Percentiles rank a stretch among this genome's conserved stretches.
phyloP scores from a whole-genome alignment of 2,888 invertebrate genomes.

The Bombyx huttoni region DNA sequence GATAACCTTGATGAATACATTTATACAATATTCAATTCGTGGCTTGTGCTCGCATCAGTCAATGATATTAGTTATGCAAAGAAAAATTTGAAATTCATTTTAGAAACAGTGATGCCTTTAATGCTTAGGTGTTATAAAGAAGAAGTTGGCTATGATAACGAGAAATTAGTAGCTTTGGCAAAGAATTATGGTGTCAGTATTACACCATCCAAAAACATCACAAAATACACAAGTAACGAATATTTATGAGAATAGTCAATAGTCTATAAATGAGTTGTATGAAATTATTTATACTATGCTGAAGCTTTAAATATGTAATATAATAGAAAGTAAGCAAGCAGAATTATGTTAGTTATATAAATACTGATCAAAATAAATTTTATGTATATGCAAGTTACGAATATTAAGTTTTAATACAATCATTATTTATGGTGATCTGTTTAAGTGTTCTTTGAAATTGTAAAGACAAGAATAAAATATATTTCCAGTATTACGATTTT shows the following conservation, averaged over 20 bases:
- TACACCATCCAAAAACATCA: constrained; percentile 72
- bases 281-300: constrained; percentile 65
- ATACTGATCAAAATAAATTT: constrained; percentile 64
- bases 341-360: constrained; percentile 67
- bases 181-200: constrained; percentile 69
- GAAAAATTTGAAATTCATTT: constrained; percentile 80
- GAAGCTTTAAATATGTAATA: constrained; percentile 70
- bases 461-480: constrained; percentile 29
- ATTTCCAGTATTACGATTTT: constrained; percentile 23
- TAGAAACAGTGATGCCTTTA: constrained; percentile 75
- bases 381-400: constrained; percentile 66
- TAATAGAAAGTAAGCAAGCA: constrained; percentile 65
- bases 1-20: constrained; percentile 81
- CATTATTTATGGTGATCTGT: constrained; percentile 36
- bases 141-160: constrained; percentile 73
- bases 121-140: constrained; percentile 75
- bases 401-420: constrained; percentile 66
- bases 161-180: constrained; percentile 59
- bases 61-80: constrained; percentile 60
- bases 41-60: constrained; percentile 73
- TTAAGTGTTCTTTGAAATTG: constrained; percentile 26
- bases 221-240: constrained; percentile 79
- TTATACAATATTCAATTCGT: constrained; percentile 80
- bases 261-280: constrained; percentile 27
- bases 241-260: constrained; percentile 69